Evolutionary conservation across 2,113 vertebrate genomes (phyloP), one percentile per base, ranked within the genome.

Genomic region (Conger conger): DNA sequence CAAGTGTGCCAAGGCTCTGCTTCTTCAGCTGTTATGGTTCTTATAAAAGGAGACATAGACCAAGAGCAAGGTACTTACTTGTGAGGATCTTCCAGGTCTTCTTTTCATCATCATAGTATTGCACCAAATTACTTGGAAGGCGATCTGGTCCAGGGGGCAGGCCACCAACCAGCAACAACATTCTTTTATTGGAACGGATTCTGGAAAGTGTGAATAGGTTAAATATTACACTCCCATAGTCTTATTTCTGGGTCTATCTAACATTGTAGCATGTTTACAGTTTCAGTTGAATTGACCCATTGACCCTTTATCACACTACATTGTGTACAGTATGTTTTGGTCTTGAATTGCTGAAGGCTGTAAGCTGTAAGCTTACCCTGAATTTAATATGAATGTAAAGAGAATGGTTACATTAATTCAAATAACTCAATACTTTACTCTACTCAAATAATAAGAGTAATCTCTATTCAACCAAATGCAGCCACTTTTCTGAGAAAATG

Each of bases 21-120:
- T 92, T 92, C 45, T 91, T 89, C 90, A 93, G 91, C 89, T 76
- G 87, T 88, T 88, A 90, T 89, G 86, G 89, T 81, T 89, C 89
- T 50, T 73, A 27, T 88, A 87, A 88, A 80, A 83, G 63, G 89
- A 91, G 90, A 90, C 92, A 88, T 93, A 78, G 80, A 81, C 60
- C 11, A 36, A 78, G 16, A 80, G 11, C 33, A 42, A 86, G 82
- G 79, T 86, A 97, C 98, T 97, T 96, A 99, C 98, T 98, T 94
- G 98, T 99, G 92, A 99, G 97, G 93, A 99, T 99, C 96, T 99
- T 99, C 98, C 98, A 99, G 0, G 98, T 99, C 95, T 99, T 99
- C 96, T 99, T 99, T 92, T 99, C 98, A 82, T 99, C 98, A 63
- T 99, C 98, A 33, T 99, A 99, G 95, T 99, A 99, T 92, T 99